phyloP scores from a whole-genome alignment of 2,888 invertebrate genomes.

The Drosophila mimetica region DNA sequence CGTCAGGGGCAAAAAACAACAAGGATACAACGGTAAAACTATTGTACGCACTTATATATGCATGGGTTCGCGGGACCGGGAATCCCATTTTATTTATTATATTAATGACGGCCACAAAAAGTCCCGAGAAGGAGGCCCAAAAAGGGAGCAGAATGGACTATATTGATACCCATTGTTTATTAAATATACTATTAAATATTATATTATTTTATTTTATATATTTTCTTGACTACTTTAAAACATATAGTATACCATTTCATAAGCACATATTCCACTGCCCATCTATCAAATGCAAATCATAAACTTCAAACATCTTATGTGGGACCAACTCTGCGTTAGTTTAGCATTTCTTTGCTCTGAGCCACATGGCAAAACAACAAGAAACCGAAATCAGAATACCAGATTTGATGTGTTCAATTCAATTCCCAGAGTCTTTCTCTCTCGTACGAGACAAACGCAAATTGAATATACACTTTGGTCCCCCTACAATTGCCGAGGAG shows the following conservation, averaged over 20 bases:
- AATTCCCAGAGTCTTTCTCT: slow-evolving; percentile 24
- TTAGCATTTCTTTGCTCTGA: background rate
- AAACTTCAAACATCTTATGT: slow-evolving; percentile 6
- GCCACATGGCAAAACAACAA: slow-evolving; percentile 20
- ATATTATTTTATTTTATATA: no score
- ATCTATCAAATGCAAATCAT: slow-evolving; percentile 15
- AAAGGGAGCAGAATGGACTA: background rate
- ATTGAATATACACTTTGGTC: slow-evolving; percentile 37
- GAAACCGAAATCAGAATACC: slow-evolving; percentile 17
- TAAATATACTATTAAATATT: background rate
- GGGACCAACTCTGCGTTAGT: slow-evolving; percentile 9
- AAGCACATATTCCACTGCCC: background rate
- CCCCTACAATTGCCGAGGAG: slow-evolving; percentile 20
- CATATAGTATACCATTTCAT: no score
- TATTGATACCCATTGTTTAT: slow-evolving; percentile 9
- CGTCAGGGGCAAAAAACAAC: slow-evolving; percentile 47
- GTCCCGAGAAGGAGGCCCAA: background rate
- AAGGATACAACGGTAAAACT: slow-evolving; percentile 48
- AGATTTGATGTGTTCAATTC: slow-evolving; percentile 30
- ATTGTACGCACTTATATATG: slow-evolving; percentile 57
- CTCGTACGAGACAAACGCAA: slow-evolving; percentile 29
- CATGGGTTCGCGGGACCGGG: slow-evolving; percentile 39
- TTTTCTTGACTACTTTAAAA: no score
- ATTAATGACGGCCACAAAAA: slow-evolving; percentile 48
- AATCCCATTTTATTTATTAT: slow-evolving; percentile 72